Conservation (phyloP, 37 sponge, comb jelly and placozoan genomes). For the Ephydatia muelleri region DNA sequence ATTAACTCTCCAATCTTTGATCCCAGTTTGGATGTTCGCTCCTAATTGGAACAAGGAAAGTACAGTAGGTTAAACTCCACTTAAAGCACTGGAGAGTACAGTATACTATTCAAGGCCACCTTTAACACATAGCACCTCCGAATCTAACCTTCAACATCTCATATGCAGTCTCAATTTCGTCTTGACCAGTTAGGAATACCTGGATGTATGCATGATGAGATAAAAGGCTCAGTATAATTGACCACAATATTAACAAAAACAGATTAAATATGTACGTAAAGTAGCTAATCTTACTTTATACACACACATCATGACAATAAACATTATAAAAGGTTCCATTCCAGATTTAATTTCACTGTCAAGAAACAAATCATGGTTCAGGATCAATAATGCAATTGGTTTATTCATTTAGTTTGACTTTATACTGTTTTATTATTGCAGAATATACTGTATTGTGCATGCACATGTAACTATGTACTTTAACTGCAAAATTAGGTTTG, state of each 20-base stretch:
- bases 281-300: no score
- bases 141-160: constrained; percentile 86
- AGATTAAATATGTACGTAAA: background rate
- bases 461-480: background rate
- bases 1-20: constrained; percentile 93
- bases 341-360: no score
- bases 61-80: no score
- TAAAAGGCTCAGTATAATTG: background rate
- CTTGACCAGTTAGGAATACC: constrained; percentile 99
- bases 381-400: no score
- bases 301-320: constrained; percentile 2
- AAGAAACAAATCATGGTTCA: no score
- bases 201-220: no score
- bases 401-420: no score
- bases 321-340: no score
- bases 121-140: no score
- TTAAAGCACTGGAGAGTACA: background rate
- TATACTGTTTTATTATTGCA: no score
- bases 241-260: background rate
- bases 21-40: constrained; percentile 81
- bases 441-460: constrained; percentile 2
- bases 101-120: background rate
- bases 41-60: constrained; percentile 66
- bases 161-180: constrained; percentile 96
- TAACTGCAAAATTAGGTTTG: background rate